Percentiles rank a stretch among this genome's conserved stretches.
Conservation (phyloP, 2,113 vertebrate genomes). For the Antennarius striatus region DNA sequence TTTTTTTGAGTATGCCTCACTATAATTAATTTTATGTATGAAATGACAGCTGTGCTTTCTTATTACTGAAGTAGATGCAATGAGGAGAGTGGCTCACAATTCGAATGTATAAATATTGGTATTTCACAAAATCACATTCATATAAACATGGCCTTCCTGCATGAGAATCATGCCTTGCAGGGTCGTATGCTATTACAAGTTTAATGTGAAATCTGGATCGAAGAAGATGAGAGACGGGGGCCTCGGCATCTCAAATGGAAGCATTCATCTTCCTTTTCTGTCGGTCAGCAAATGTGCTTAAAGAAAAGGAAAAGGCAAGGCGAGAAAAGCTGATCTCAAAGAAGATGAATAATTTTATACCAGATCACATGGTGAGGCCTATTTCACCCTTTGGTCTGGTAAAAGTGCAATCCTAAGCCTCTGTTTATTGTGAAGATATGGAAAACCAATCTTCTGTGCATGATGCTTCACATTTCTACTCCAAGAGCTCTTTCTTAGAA, state of each 20-base stretch:
- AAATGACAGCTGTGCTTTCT: slow-evolving; percentile 71
- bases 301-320: slow-evolving; percentile 56
- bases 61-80: slow-evolving; percentile 51
- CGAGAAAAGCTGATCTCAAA: slow-evolving; percentile 67
- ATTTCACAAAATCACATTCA: slow-evolving; percentile 82
- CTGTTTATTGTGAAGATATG: slow-evolving; percentile 39
- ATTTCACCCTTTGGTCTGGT: slow-evolving; percentile 53
- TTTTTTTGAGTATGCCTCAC: slow-evolving; percentile 25
- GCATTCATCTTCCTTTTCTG: slow-evolving; percentile 81
- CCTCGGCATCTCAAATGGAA: slow-evolving; percentile 71
- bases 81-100: slow-evolving; percentile 68
- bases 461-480: slow-evolving; percentile 28
- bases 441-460: slow-evolving; percentile 6
- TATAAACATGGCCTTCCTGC: slow-evolving; percentile 78
- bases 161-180: slow-evolving; percentile 77
- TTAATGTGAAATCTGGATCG: slow-evolving; percentile 79
- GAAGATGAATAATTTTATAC: slow-evolving; percentile 69
- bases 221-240: slow-evolving; percentile 67
- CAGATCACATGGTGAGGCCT: slow-evolving; percentile 32
- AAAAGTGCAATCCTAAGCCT: slow-evolving; percentile 15
- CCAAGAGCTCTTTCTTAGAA: slow-evolving; percentile 9
- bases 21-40: slow-evolving; percentile 74
- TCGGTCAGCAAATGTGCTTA: slow-evolving; percentile 77
- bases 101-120: slow-evolving; percentile 83
- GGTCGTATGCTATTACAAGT: slow-evolving; percentile 79